Percentiles rank a stretch among this genome's conserved stretches.
Evolutionary conservation across 2,888 invertebrate species (phyloP).

Genomic region (Xiphydria camelus): DNA sequence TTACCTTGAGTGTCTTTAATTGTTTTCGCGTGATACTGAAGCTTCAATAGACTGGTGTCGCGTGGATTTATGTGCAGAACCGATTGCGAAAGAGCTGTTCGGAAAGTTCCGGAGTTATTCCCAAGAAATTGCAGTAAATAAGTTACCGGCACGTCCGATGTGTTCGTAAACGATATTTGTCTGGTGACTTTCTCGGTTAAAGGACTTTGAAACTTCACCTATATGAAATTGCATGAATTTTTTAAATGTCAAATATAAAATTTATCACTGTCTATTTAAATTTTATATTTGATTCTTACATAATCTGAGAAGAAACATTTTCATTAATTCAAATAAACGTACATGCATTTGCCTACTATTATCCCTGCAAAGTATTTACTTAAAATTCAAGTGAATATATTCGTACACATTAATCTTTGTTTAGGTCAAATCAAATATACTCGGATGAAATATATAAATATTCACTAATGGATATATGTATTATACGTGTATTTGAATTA

Average conservation of each 20-base stretch:
- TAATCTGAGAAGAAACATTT: constrained; percentile 7
- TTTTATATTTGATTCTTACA: too few species aligned
- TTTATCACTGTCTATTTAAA: too few species aligned
- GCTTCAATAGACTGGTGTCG: constrained; percentile 23
- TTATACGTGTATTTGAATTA: too few species aligned
- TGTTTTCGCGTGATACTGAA: constrained; percentile 40
- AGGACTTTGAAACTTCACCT: constrained; percentile 33
- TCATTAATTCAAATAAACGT: constrained; percentile 4
- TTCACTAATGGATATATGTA: too few species aligned
- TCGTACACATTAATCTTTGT: constrained; percentile 31
- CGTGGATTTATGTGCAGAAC: constrained; percentile 27
- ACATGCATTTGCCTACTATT: neutral
- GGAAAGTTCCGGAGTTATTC: constrained; percentile 34
- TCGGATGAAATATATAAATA: too few species aligned
- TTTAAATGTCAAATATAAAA: too few species aligned
- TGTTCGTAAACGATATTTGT: constrained; percentile 30
- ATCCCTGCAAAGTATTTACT: neutral
- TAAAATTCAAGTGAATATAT: neutral
- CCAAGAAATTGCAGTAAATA: constrained; percentile 37
- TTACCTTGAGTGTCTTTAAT: constrained; percentile 35
- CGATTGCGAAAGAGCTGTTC: constrained; percentile 17
- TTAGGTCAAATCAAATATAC: too few species aligned
- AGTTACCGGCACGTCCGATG: constrained; percentile 23
- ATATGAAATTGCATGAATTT: too few species aligned
- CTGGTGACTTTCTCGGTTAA: constrained; percentile 26